Base-by-base conservation (phyloP, 2,113 vertebrate species). In the Nettapus auritus region DNA sequence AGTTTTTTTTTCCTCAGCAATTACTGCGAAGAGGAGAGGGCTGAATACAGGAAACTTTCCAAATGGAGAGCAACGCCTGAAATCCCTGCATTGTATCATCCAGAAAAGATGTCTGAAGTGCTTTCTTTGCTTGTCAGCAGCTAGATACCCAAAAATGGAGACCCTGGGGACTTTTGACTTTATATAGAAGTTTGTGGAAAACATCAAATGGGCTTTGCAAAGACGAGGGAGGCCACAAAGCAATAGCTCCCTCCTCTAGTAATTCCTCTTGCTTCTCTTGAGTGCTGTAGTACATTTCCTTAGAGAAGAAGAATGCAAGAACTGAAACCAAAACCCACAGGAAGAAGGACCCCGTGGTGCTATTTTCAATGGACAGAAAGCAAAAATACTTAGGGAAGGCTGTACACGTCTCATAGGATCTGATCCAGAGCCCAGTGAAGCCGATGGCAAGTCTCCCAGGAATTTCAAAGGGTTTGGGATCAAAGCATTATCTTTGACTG, bases 141-240 rank as follows among this genome's bases (percentile, higher is more conserved):
- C 85, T 80, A 73, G 40, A 94, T 59, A 88, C 10, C 48, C 48
- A 50, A 68, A 96, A 86, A 82, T 79, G 73, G 69, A 88, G 79
- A 81, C 42, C 38, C 48, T 36, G 33, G n/a, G 74, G 78, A 64
- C 34, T 81, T 96, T 26, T 95, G 64, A 82, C 94, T 92, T 96
- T 86, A 63, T 91, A 89, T 67, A 93, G 77, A 79, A 56, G n/a
- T 71, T 59, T 69, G 33, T 57, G 28, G 57, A 4, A 95, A 62
- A 67, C 44, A 69, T 68, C 88, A 70, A 90, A 96, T n/a, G 26
- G n/a, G 17, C 14, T 86, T 95, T 86, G 74, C 44, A 93, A 66
- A 90, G 76, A 82, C 56, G 15, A 84, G 12, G 31, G 66, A 90
- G n/a, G 57, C 23, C n/a, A 40, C 40, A 16, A 84, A 93, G 46